These are phyloP conservation scores for Synergus gifuensis DNA, from an alignment of 2,888 invertebrate species.

Conservation along the genomic window DNA sequence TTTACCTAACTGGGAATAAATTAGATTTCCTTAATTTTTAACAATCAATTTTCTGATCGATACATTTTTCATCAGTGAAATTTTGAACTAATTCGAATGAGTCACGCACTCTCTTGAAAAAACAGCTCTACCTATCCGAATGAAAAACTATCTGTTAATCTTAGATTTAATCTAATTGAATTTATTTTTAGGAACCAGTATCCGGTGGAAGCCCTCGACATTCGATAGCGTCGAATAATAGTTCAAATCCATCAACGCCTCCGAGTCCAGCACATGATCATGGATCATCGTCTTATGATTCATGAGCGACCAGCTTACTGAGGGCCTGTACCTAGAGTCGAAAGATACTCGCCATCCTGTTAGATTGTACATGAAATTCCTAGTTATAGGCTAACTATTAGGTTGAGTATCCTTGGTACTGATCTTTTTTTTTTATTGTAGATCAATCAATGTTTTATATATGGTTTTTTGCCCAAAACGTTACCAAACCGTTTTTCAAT, in stretches of 20 bases:
- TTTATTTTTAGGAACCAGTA: conserved; percentile 74
- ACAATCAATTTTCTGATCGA: no score
- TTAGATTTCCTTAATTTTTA: not conserved
- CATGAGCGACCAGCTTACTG: conserved; percentile 75
- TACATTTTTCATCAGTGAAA: not conserved
- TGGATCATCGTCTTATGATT: conserved; percentile 84
- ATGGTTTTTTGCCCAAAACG: conserved; percentile 20
- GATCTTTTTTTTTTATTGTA: conserved; percentile 46
- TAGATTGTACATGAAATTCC: conserved; percentile 37
- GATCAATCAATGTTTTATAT: conserved; percentile 49
- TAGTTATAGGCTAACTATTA: conserved; percentile 16
- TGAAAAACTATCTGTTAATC: not conserved
- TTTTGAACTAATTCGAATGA: not conserved
- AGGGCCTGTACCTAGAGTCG: conserved; percentile 27
- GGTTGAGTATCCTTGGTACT: conserved; percentile 24
- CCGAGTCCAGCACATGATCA: conserved; percentile 85
- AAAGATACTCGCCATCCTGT: conserved; percentile 28
- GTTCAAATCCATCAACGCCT: conserved; percentile 86
- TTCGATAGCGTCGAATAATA: conserved; percentile 87
- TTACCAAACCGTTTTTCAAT: conserved; percentile 24
- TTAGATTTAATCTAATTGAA: not conserved
- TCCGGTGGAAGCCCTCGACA: conserved; percentile 83
- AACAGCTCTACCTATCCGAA: not conserved
- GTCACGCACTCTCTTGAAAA: not conserved
- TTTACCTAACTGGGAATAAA: conserved; percentile 19